Base-by-base conservation (phyloP, 2,888 invertebrate genomes). In the Eulithis testata region DNA sequence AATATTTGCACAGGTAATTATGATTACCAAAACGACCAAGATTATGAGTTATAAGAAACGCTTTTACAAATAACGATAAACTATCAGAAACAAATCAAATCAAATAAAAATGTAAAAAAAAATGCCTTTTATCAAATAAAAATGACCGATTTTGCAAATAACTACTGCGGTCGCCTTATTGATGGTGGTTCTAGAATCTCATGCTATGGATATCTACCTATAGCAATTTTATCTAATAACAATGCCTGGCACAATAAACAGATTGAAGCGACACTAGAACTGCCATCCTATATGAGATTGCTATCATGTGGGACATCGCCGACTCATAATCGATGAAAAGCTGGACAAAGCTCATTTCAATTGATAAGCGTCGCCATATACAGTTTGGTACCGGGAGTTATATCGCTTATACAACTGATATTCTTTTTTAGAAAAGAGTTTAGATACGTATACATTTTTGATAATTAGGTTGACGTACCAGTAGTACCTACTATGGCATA, bases 291-390 rank as follows among this genome's bases (percentile, higher is more conserved):
- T 67, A 70, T 69, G 62, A 62, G 72, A 76, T 73, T 71, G 69
- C 71, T 71, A 69, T 65, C 66, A 66, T 49, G 60, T 69, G 62
- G 71, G 63, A 66, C 73, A 57, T 71, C 60, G 64, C 57, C 61
- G 53, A 55, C 65, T 63, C 56, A 59, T 55, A 61, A 71, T 73
- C 72, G 73, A 70, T 78, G 74, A 77, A 75, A 72, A 68, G 68
- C 72, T 69, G 73, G 65, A 74, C 67, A 68, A 60, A 70, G 65
- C 76, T 76, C 76, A 77, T 79, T 80, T 60, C 65, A 71, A 76
- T 75, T 78, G 79, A 80, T 81, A 78, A 73, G 68, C 64, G 45
- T 66, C 53, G 50, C 44, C 36, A 50, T 7, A 52, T 27, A 57
- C 45, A 12, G 27, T 47, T 47, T 40, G 14, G 43, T 37, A 4